Evolutionary conservation across 1,140 invertebrate species (phyloP), one percentile per base, ranked within the genome.

Genomic region (Bombus impatiens): DNA sequence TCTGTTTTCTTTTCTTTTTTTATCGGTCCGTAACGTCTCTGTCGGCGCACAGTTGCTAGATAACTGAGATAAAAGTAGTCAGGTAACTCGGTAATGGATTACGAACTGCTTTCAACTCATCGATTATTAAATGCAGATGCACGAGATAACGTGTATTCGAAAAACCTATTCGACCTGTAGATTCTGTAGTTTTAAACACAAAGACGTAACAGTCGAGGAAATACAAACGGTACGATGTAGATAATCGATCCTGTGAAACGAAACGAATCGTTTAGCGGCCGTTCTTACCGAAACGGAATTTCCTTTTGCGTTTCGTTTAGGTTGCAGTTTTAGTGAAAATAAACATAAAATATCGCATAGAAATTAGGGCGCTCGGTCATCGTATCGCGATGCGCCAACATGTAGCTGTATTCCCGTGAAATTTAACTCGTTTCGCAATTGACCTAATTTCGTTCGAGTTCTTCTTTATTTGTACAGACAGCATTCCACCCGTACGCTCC

Each of bases 341-440:
- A 67, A 79, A 71, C 82, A 79, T 79, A 62, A 84, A 84, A 84
- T 79, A 79, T 84, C 67, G 76, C 77, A 15, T 12, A 44, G 67
- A 37, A 84, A 84, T 84, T 79, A 79, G 82, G 78, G 67, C 72
- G 83, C 44, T 59, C 74, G 84, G 82, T 81, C 71, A 80, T 78
- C 59, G 82, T 78, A 53, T 71, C 84, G 44, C 80, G 42, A 57
- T 67, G 62, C 78, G 15, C 59, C 32, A 8, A 65, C 72, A 53
- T 67, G 74, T 75, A 65, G 67, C 44, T 40, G 71, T 78, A 78
- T 65, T 86, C 70, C 67, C 70, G 68, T 79, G 59, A 78, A 83
- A 76, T 79, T 84, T 81, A 74, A 78, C 67, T 79, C 74, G 78
- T 86, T 74, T n/a, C 65, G 47, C 82, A 84, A 84, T 84, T 84